Conservation (phyloP, 2,113 vertebrate genomes). For the Eidolon helvum region DNA sequence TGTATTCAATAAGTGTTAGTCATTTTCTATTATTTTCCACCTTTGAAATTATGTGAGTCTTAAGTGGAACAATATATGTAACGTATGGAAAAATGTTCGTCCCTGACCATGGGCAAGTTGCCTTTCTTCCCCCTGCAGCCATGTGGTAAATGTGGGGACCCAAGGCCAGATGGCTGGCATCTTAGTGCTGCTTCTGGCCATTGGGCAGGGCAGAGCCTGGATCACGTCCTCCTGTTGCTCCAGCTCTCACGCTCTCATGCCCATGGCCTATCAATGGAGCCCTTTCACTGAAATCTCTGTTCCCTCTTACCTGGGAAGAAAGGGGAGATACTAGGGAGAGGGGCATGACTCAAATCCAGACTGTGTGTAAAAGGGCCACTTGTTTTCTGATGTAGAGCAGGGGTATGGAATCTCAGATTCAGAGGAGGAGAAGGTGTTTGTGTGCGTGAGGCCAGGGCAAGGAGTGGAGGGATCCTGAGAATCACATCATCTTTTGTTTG, state of each 20-base stretch:
- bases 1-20: not conserved
- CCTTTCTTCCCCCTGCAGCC: not conserved
- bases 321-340: not conserved
- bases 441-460: not conserved
- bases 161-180: not conserved
- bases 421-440: not conserved
- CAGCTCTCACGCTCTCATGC: not conserved
- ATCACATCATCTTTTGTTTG: not conserved
- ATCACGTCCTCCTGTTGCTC: not conserved
- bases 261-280: not conserved
- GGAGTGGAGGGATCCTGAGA: not conserved
- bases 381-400: conserved; percentile 31
- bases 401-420: not conserved
- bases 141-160: not conserved
- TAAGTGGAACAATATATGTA: not conserved
- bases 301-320: conserved; percentile 11
- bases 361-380: conserved; percentile 56
- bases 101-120: not conserved
- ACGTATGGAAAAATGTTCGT: not conserved
- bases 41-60: not conserved
- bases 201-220: not conserved
- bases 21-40: not conserved
- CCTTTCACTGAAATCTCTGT: conserved; percentile 22
- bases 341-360: conserved; percentile 32
- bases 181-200: not conserved